Evolutionary conservation across 2,113 vertebrate species (phyloP), one percentile per base, ranked within the genome.

Genomic region (Callaeas wilsoni): DNA sequence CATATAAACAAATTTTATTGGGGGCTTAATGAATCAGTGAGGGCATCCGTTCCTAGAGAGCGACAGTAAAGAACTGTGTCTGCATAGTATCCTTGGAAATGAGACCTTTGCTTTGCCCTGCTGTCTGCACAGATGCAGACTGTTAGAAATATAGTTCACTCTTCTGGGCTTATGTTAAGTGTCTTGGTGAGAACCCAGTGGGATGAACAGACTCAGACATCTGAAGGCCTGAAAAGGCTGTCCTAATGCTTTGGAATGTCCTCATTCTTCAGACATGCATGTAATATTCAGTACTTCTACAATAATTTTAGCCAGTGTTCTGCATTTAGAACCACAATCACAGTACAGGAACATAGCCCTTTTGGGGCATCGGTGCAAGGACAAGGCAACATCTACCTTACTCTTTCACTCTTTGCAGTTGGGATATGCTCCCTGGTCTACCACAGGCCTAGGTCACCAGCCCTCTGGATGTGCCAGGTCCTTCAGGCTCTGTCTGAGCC

Each of bases 1-100:
- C 96, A 90, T 97, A 96, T 95, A 94, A 96, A 97, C 96, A 96
- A 93, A 87, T 96, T 96, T 97, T 97, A 96, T 92, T 96, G 77
- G 56, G 32, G 41, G 11, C 49, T 87, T 96, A 96, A 95, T 94
- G 84, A 96, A 85, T 97, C 62, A 20, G 64, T 2, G 9, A 92
- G 56, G 75, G 37, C 73, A 30, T 84, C 80, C n/a, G 0, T 94
- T 96, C 90, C 80, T 94, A 19, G 83, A 95, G 73, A 84, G 79
- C 0, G 7, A 68, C 69, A 62, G 65, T 94, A 79, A 94, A 95
- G 77, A 84, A 7, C 86, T 26, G 50, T 82, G 80, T 92, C 94
- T 93, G 50, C 44, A 0, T 37, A 13, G 12, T 87, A 53, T 92
- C 88, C 90, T 96, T 96, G 92, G 90, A 89, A 93, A 75, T 82